phyloP scores from a whole-genome alignment of 2,888 invertebrate species.

The Drosophila bunnanda region DNA sequence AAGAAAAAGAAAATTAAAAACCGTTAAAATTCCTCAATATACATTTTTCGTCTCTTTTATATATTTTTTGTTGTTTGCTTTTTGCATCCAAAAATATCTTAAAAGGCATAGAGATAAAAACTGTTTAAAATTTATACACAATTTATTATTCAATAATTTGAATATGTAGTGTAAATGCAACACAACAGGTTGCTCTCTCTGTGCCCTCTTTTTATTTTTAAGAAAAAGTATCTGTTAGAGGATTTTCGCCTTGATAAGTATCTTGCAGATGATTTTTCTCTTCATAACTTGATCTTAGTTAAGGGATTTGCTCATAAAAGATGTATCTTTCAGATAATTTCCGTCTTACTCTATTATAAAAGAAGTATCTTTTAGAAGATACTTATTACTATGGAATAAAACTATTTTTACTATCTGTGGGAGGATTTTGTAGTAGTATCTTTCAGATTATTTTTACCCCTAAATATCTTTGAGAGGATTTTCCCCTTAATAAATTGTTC shows the following conservation, averaged over 20 bases:
- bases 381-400: too few species aligned
- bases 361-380: too few species aligned
- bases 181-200: slow-evolving; percentile 11
- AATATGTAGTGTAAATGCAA: slow-evolving; percentile 11
- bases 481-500: not conserved
- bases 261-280: too few species aligned
- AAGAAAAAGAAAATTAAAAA: not conserved
- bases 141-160: slow-evolving; percentile 14
- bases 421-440: too few species aligned
- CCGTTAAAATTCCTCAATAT: slow-evolving; percentile 4
- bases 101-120: slow-evolving; percentile 9
- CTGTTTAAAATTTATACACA: slow-evolving; percentile 15
- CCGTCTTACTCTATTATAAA: too few species aligned
- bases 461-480: not conserved
- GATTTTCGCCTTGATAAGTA: not conserved
- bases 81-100: slow-evolving; percentile 10
- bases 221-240: not conserved
- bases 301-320: too few species aligned
- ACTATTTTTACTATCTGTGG: too few species aligned
- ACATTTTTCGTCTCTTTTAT: not conserved
- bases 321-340: too few species aligned
- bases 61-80: not conserved
- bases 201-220: not conserved
- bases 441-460: too few species aligned
- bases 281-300: too few species aligned